phyloP scores from a whole-genome alignment of 1,140 invertebrate genomes.

The Pissodes strobi region DNA sequence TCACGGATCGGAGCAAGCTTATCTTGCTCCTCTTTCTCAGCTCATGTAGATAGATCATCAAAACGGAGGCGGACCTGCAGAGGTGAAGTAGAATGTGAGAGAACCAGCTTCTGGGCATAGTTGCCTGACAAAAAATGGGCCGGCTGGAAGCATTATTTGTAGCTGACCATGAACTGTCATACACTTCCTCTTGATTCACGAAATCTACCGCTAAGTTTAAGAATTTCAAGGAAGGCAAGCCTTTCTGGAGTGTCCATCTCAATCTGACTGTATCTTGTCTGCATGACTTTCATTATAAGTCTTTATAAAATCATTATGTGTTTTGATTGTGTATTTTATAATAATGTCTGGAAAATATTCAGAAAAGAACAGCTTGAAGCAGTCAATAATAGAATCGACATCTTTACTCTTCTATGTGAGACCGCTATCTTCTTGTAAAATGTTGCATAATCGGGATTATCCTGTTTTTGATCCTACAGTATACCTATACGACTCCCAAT shows the following conservation, averaged over 20 bases:
- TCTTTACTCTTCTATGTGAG: background rate
- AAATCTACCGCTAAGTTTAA: too few species aligned
- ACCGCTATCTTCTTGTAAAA: background rate
- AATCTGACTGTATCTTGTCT: background rate
- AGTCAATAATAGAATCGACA: background rate
- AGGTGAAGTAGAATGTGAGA: too few species aligned
- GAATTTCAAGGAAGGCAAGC: background rate
- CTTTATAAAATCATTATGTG: background rate
- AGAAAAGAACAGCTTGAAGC: too few species aligned
- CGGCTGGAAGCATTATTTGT: too few species aligned
- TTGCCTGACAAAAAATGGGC: too few species aligned
- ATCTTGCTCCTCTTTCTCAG: too few species aligned
- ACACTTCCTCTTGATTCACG: too few species aligned
- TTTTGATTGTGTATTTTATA: background rate
- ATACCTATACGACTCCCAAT: background rate
- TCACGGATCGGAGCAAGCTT: too few species aligned
- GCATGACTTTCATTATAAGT: background rate
- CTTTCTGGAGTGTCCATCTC: background rate
- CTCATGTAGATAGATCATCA: too few species aligned
- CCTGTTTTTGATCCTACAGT: background rate
- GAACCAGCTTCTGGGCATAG: too few species aligned
- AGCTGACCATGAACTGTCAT: too few species aligned
- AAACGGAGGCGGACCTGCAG: too few species aligned
- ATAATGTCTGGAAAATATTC: background rate
- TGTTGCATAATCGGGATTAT: background rate